phyloP scores from a whole-genome alignment of 2,888 invertebrate species.

The Cataglyphis livida region DNA sequence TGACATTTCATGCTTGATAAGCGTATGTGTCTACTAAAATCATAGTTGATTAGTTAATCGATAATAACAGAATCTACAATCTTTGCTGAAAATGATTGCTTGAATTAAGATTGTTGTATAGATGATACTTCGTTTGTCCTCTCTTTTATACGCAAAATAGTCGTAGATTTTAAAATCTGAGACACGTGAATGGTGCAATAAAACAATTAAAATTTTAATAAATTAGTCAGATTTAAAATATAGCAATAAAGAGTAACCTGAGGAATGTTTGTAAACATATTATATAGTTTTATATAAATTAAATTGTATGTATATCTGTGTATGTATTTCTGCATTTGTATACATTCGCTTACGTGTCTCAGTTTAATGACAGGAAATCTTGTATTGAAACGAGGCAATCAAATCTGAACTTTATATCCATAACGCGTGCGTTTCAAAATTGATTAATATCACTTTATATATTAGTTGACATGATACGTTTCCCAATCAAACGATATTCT shows the following conservation, averaged over 20 bases:
- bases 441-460: slow-evolving; percentile 22
- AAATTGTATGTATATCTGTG: neutral
- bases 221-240: neutral
- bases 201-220: neutral
- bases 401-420: neutral
- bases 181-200: neutral
- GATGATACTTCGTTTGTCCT: neutral
- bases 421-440: neutral
- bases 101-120: slow-evolving; percentile 19
- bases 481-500: slow-evolving; percentile 24
- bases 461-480: neutral
- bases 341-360: neutral
- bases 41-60: slow-evolving; percentile 10
- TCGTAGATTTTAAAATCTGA: slow-evolving; percentile 6
- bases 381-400: neutral
- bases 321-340: neutral
- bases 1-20: neutral
- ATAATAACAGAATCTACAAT: neutral
- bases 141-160: neutral
- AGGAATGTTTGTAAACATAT: neutral
- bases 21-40: neutral
- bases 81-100: neutral
- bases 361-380: neutral
- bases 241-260: neutral
- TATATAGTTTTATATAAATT: neutral